A percentile compares a stretch with the other conserved stretches of the same genome.
Conservation (phyloP, 2,888 invertebrate species). For the Spatulosminthurus flaviceps region DNA sequence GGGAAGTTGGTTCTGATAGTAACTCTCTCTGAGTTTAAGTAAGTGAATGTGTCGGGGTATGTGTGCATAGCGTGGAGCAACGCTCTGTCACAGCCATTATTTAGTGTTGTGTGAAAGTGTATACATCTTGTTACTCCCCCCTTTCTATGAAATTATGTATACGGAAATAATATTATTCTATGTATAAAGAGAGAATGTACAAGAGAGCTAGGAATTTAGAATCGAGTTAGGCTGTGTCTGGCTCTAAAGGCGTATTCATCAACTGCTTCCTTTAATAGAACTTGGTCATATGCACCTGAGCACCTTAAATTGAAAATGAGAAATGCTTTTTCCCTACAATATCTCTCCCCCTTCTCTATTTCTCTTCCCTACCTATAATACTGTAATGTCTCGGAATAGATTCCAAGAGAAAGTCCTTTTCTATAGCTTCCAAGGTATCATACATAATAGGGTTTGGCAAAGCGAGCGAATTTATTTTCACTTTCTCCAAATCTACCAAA, state of each 20-base stretch:
- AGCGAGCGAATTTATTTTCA: no score
- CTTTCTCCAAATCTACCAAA: no score
- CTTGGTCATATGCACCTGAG: constrained; percentile 47
- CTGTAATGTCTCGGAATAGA: neutral
- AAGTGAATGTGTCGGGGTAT: no score
- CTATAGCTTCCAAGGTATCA: neutral
- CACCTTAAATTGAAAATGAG: constrained; percentile 40
- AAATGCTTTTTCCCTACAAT: neutral
- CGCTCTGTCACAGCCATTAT: no score
- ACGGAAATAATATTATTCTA: neutral
- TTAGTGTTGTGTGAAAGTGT: no score
- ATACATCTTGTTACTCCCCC: neutral
- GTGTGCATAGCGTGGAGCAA: no score
- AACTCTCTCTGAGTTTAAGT: no score
- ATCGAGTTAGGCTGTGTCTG: constrained; percentile 28
- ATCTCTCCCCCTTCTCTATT: neutral
- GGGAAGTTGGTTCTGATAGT: no score
- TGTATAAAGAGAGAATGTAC: neutral
- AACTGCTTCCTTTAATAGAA: constrained; percentile 39
- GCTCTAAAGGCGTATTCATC: constrained; percentile 38
- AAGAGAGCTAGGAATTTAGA: constrained; percentile 26
- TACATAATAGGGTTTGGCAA: no score
- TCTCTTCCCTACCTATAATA: neutral
- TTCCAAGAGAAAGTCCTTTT: neutral
- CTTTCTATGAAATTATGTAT: neutral